Base-by-base conservation (phyloP, 1,140 invertebrate genomes). In the Sarcophaga peregrina region DNA sequence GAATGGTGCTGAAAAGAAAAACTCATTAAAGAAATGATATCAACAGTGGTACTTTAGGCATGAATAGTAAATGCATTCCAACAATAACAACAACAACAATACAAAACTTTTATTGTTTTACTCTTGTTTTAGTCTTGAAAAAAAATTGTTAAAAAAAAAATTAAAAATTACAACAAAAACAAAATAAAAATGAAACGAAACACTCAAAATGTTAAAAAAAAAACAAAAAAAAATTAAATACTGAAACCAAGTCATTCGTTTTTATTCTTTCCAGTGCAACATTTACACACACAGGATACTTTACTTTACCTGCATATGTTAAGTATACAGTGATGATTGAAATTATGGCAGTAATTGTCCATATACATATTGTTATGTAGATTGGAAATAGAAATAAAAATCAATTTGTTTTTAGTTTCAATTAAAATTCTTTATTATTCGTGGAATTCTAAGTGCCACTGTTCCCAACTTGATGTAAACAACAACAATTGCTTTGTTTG, bases 11-110 rank as follows among this genome's bases (percentile, higher is more conserved):
- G 20, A 78, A 78, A 50, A 78, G 75, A 78, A 78, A 37, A 78
- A 78, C 75, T 78, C 75, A 78, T 78, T 78, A 78, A 46, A 78
- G 37, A 78, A 78, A 78, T 78, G 75, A 78, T 78, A 78, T 78
- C 75, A 50, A 11, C n/a, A 78, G 47, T 20, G 47, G n/a, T 78
- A 50, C 75, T 78, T 78, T 78, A 50, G 75, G 75, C 75, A 78
- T 52, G 48, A 48, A 78, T 50, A 78, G 75, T 78, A 78, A 78
- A 78, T 78, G 47, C 75, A 52, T 52, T 78, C 47, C 25, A 37
- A 37, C 25, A 37, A 37, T 4, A 37, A 37, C 25, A 37, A 37
- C 25, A 37, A 4, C 25, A 37, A 37, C 25, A 37, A 37, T 4
- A 68, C n/a, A 68, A 17, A 58, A 58, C 54, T 58, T n/a, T 13